A percentile compares a stretch with the other conserved stretches of the same genome.
These are phyloP conservation scores for Auanema freiburgensis DNA, from an alignment of 2,888 invertebrate genomes.

Conservation along the genomic window DNA sequence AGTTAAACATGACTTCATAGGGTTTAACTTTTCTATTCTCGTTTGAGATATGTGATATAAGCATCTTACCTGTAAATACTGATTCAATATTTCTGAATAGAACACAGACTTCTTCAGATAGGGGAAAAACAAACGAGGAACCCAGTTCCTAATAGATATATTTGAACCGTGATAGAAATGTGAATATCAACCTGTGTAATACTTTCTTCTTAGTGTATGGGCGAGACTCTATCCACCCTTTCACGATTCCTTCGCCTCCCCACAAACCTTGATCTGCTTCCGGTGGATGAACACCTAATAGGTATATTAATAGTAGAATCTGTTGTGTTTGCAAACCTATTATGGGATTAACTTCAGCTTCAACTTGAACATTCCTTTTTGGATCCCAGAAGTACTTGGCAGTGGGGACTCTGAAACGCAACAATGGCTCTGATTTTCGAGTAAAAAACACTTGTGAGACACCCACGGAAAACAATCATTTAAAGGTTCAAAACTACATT, in stretches of 20 bases:
- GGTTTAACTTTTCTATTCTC: background rate
- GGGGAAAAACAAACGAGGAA: conserved; percentile 87
- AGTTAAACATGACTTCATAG: background rate
- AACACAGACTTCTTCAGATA: conserved; percentile 78
- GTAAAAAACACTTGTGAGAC: background rate
- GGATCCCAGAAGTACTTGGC: conserved; percentile 46
- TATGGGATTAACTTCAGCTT: conserved; percentile 47
- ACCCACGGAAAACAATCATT: background rate
- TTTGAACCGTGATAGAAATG: background rate
- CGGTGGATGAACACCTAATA: conserved; percentile 76
- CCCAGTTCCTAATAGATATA: conserved; percentile 66
- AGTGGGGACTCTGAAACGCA: conserved; percentile 42
- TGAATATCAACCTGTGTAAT: conserved; percentile 33
- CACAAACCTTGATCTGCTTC: conserved; percentile 85
- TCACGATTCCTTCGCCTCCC: conserved; percentile 92
- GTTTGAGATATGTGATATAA: conserved; percentile 1
- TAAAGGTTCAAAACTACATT: background rate
- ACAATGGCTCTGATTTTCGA: too few species aligned
- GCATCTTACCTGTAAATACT: conserved; percentile 43
- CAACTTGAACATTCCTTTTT: conserved; percentile 43
- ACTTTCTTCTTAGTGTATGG: conserved; percentile 61
- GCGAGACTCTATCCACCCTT: conserved; percentile 73
- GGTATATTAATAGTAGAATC: conserved; percentile 21
- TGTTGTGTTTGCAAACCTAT: conserved; percentile 20
- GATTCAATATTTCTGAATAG: conserved; percentile 68